phyloP scores from a whole-genome alignment of 2,113 vertebrate genomes.

The Dipodomys stephensi region DNA sequence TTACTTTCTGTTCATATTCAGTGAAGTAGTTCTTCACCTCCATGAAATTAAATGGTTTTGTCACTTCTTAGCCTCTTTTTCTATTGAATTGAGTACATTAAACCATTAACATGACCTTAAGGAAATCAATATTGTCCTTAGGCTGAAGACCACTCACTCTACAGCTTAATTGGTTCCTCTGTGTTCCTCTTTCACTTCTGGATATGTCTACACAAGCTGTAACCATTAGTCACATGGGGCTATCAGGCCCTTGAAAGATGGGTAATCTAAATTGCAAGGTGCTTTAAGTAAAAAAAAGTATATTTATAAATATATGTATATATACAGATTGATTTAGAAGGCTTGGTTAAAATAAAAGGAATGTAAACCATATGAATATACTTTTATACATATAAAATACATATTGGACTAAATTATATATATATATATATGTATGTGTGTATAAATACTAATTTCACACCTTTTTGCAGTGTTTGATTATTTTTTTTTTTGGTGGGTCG shows the following conservation, averaged over 20 bases:
- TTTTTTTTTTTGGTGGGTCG: too few relatives aligned
- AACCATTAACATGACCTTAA: slow-evolving; percentile 67
- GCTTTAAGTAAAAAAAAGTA: not conserved
- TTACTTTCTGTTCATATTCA: slow-evolving; percentile 48
- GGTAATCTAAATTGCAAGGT: not conserved
- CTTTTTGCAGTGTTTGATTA: too few relatives aligned
- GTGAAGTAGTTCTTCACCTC: not conserved
- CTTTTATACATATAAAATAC: too few relatives aligned
- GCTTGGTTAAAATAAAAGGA: not conserved
- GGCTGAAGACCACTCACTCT: slow-evolving; percentile 68
- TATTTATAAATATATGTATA: too few relatives aligned
- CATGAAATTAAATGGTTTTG: slow-evolving; percentile 38
- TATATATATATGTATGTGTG: not conserved
- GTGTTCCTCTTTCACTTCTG: slow-evolving; percentile 36
- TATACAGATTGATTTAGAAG: slow-evolving; percentile 14
- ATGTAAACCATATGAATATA: not conserved
- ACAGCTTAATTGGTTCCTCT: slow-evolving; percentile 66
- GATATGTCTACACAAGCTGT: not conserved
- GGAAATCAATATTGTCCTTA: slow-evolving; percentile 74
- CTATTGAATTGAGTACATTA: slow-evolving; percentile 74
- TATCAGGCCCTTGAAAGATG: not conserved
- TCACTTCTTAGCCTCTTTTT: slow-evolving; percentile 42
- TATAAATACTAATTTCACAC: not conserved
- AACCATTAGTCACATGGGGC: not conserved
- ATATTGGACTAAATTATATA: not conserved